phyloP scores from a whole-genome alignment of 1,140 invertebrate genomes.

The Neotoxoptera formosana region DNA sequence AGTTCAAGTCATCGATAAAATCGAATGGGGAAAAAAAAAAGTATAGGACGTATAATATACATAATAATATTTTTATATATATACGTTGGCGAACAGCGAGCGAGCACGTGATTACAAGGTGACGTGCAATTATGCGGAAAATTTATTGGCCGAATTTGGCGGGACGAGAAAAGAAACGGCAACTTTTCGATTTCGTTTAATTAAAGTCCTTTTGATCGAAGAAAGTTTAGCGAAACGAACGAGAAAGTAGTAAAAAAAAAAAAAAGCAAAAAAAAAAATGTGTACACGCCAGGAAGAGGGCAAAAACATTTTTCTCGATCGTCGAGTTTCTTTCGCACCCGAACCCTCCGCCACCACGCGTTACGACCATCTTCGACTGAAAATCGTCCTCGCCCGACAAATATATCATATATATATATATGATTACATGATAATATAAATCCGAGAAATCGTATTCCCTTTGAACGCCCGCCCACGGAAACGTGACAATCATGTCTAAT shows the following conservation, averaged over 20 bases:
- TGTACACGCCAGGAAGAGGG: not conserved
- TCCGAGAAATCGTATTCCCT: constrained; percentile 42
- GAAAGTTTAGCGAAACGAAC: constrained; percentile 49
- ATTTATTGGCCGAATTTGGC: constrained; percentile 39
- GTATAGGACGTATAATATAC: not conserved
- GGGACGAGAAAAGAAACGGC: constrained; percentile 14
- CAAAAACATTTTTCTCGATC: constrained; percentile 51
- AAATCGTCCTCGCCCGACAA: constrained; percentile 8
- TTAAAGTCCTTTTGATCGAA: constrained; percentile 56
- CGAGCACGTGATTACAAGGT: constrained; percentile 36
- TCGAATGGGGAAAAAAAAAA: not conserved
- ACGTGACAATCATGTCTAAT: constrained; percentile 58
- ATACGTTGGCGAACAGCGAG: not conserved
- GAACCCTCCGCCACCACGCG: not conserved
- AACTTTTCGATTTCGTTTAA: constrained; percentile 53
- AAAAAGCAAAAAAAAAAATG: constrained; percentile 1
- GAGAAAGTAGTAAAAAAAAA: constrained; percentile 21
- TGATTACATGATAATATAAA: not conserved
- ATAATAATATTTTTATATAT: not conserved
- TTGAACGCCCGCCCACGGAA: constrained; percentile 24
- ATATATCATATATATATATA: not conserved
- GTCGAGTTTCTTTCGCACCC: constrained; percentile 13
- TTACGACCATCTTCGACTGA: not conserved
- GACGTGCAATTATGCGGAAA: constrained; percentile 44
- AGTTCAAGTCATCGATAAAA: constrained; percentile 11